Conservation (phyloP, 2,113 vertebrate species). For the Bujurquina vittata region DNA sequence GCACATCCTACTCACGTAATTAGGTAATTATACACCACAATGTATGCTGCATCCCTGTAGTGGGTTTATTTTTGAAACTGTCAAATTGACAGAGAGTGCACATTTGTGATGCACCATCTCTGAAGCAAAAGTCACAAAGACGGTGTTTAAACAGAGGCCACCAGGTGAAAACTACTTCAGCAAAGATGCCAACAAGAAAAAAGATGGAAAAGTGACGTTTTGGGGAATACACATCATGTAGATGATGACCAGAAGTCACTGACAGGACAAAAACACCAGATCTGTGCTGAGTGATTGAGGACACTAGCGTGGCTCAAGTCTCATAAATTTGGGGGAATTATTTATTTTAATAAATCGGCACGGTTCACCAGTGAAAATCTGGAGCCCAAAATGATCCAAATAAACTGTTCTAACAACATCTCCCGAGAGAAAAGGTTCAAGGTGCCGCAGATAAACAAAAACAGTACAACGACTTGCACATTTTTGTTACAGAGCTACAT, state of each 20-base stretch:
- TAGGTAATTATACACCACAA: constrained; percentile 47
- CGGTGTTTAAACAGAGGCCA: background rate
- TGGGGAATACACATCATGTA: background rate
- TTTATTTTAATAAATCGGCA: background rate
- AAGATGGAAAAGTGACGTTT: background rate
- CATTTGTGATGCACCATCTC: too few relatives aligned
- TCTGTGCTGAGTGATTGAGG: too few relatives aligned
- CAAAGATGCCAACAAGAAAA: background rate
- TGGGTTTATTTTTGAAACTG: constrained; percentile 23
- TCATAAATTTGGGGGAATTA: too few relatives aligned
- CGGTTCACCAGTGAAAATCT: background rate
- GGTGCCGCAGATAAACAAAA: background rate
- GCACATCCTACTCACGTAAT: constrained; percentile 37
- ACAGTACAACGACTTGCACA: background rate
- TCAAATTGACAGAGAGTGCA: background rate
- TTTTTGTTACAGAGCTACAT: background rate
- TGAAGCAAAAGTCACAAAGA: too few relatives aligned
- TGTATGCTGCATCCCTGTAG: constrained; percentile 26
- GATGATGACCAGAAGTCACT: background rate
- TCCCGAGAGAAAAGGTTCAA: background rate
- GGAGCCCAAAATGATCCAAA: background rate
- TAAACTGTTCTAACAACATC: background rate
- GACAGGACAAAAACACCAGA: background rate
- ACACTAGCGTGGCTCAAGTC: background rate
- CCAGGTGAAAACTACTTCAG: rapidly evolving